Conservation (phyloP, 2,113 vertebrate genomes). For the Thamnophis sirtalis region DNA sequence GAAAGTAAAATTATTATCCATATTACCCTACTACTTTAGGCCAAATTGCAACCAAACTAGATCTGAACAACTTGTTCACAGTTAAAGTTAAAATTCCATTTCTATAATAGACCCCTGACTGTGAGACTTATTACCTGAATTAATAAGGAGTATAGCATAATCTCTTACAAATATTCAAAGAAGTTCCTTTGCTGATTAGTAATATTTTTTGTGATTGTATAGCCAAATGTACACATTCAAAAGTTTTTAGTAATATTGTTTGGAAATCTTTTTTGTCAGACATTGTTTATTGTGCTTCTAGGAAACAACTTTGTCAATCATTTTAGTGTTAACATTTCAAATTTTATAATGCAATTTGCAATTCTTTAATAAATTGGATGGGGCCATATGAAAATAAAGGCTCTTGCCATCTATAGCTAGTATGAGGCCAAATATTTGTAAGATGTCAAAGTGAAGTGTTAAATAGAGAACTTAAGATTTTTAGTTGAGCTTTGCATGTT, state of each 20-base stretch:
- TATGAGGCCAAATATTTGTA: not conserved
- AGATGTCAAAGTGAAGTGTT: slow-evolving; percentile 14
- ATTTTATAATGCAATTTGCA: not conserved
- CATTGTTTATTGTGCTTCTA: not conserved
- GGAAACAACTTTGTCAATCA: slow-evolving; percentile 29
- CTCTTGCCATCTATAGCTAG: not conserved
- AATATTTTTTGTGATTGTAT: not conserved
- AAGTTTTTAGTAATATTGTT: not conserved
- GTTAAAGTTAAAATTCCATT: not conserved
- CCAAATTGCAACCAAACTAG: not conserved
- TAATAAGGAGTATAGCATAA: not conserved
- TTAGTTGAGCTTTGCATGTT: slow-evolving; percentile 28
- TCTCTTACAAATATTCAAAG: not conserved
- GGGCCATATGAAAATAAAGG: not conserved
- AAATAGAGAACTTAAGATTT: not conserved
- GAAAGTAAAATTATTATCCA: too few relatives aligned
- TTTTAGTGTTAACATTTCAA: not conserved
- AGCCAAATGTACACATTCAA: not conserved
- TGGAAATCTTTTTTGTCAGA: not conserved
- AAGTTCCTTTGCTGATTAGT: not conserved
- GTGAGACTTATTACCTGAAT: not conserved
- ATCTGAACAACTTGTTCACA: not conserved
- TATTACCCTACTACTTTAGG: not conserved
- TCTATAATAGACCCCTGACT: not conserved
- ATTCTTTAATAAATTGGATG: not conserved